Evolutionary conservation across 2,113 vertebrate species (phyloP).

Genomic region (Pseudorasbora parva): DNA sequence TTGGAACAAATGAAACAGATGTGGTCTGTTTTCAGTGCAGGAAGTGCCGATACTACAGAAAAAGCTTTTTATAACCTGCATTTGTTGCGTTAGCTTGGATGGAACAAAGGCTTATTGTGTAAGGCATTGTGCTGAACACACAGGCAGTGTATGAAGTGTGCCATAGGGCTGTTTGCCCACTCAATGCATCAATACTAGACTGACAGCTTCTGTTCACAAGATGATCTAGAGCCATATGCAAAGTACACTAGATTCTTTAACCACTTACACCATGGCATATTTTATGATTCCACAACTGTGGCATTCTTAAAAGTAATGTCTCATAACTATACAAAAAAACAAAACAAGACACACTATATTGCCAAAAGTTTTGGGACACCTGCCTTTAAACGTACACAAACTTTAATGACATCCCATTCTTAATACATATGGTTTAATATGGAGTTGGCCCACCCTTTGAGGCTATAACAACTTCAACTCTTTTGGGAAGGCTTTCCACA

Average conservation of each 20-base stretch:
- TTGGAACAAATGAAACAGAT: not conserved
- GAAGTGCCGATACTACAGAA: not conserved
- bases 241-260: not conserved
- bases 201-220: constrained; percentile 16
- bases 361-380: too few species aligned
- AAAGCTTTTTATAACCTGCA: not conserved
- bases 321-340: too few species aligned
- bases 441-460: too few species aligned
- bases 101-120: constrained; percentile 21
- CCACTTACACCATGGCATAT: too few species aligned
- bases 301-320: too few species aligned
- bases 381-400: too few species aligned
- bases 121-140: constrained; percentile 16
- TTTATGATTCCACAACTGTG: too few species aligned
- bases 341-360: too few species aligned
- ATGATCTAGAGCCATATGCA: constrained; percentile 17
- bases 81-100: constrained; percentile 3
- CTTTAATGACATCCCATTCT: too few species aligned
- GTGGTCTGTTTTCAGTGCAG: not conserved
- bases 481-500: too few species aligned
- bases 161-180: not conserved
- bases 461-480: too few species aligned
- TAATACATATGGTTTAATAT: too few species aligned
- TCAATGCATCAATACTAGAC: constrained; percentile 1
- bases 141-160: constrained; percentile 24